Conservation (phyloP, 2,797 vertebrate genomes). For the Petrocephalus schoutedeni region DNA sequence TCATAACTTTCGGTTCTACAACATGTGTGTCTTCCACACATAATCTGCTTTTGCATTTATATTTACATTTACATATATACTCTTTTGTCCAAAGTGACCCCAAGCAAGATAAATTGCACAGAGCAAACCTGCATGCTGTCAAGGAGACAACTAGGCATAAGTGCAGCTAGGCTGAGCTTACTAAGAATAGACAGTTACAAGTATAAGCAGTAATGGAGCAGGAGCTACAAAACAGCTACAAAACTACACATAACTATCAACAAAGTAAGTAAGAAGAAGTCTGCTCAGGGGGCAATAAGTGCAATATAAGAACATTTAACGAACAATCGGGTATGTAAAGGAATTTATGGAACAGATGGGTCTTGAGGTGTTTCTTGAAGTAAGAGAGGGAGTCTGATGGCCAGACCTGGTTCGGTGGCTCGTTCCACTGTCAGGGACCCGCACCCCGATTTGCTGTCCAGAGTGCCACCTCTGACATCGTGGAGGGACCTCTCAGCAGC, state of each 20-base stretch:
- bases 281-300: neutral
- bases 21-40: neutral
- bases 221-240: too few species aligned
- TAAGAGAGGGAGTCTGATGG: neutral
- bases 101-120: neutral
- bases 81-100: neutral
- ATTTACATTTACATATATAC: neutral
- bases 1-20: neutral
- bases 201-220: neutral
- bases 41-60: neutral
- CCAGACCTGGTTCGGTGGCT: neutral
- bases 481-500: neutral
- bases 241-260: too few species aligned
- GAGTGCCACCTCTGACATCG: too few species aligned
- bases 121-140: neutral
- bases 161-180: neutral
- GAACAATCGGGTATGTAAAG: neutral
- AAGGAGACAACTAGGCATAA: neutral
- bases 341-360: neutral
- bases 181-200: neutral
- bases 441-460: too few species aligned
- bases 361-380: neutral
- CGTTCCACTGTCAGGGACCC: neutral
- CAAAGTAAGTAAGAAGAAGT: neutral
- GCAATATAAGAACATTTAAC: neutral